These are phyloP conservation scores for Thermophis baileyi DNA, from an alignment of 2,113 vertebrate species.

Conservation along the genomic window DNA sequence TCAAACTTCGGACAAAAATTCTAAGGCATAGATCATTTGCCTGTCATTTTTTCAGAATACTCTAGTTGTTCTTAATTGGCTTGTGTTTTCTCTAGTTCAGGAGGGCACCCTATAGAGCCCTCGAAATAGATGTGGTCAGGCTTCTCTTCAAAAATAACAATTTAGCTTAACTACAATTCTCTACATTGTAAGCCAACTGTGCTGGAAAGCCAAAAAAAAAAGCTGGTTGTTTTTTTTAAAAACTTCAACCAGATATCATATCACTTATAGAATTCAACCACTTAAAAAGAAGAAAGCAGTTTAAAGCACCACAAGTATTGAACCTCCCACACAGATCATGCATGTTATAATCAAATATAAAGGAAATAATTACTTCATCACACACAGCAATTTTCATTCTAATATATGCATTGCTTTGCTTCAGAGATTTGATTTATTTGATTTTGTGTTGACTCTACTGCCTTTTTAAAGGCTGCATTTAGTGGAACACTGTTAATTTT, in stretches of 20 bases:
- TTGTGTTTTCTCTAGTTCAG: slow-evolving; percentile 3
- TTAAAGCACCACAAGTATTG: slow-evolving; percentile 23
- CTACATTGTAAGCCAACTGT: slow-evolving; percentile 6
- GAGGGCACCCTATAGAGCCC: slow-evolving; percentile 1
- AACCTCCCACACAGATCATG: background rate
- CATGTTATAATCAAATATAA: slow-evolving; percentile 19
- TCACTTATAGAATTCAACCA: slow-evolving; percentile 19
- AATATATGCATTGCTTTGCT: background rate
- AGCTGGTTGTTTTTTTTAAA: background rate
- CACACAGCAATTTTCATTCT: slow-evolving; percentile 1
- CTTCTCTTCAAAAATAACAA: slow-evolving; percentile 33
- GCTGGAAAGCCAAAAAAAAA: slow-evolving; percentile 1
- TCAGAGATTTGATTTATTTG: background rate
- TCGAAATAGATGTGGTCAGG: slow-evolving; percentile 22
- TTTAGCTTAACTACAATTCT: slow-evolving; percentile 22
- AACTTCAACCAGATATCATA: slow-evolving; percentile 20
- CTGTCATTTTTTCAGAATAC: background rate
- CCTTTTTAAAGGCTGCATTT: background rate
- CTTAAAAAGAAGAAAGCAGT: slow-evolving; percentile 22
- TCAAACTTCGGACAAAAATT: background rate
- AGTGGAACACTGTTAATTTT: background rate
- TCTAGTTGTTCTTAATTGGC: background rate
- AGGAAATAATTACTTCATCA: slow-evolving; percentile 22
- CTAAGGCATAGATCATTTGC: background rate
- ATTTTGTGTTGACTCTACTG: background rate